Evolutionary conservation across 2,113 vertebrate species (phyloP), one percentile per base, ranked within the genome.

Genomic region (Podiceps cristatus): DNA sequence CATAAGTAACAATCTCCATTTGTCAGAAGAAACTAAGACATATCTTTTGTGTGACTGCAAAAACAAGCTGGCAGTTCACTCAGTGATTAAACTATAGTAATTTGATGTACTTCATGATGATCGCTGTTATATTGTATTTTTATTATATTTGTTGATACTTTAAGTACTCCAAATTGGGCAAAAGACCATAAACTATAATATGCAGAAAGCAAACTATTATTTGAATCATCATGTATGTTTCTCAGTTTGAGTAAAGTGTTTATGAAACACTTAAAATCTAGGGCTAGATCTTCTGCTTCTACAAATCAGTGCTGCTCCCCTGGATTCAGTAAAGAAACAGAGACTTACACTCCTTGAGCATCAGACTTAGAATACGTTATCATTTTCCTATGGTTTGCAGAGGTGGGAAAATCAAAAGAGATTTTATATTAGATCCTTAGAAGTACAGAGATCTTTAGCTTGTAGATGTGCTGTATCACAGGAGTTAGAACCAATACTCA

Each of bases 21-120:
- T 96, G 84, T 91, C 92, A 92, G 62, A 87, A 96, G 42, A 91
- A 79, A 94, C 88, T 90, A 85, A 91, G 85, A 62, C 53, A 58
- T 45, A 82, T 40, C 35, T 86, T 95, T 91, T 90, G 58, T 91
- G 67, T 73, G 69, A 79, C 69, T 90, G 64, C 73, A 93, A 79
- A 94, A 91, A 68, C 17, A 78, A 96, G 33, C 33, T 85, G 81
- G 85, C 77, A 90, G 71, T 87, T 93, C 85, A 62, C 40, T 79
- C 50, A 40, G 31, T 90, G 74, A 92, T 92, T 88, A 82, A 87
- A 93, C 81, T 58, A 18, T 7, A 78, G 52, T 68, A 85, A 91
- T 87, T 96, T 89, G 35, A 64, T 82, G 77, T 35, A 82, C 60
- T 95, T 96, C 77, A 86, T 66, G 62, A 44, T 93, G 87, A 94